Evolutionary conservation across 2,888 invertebrate species (phyloP).

Genomic region (Mimachlamys varia): DNA sequence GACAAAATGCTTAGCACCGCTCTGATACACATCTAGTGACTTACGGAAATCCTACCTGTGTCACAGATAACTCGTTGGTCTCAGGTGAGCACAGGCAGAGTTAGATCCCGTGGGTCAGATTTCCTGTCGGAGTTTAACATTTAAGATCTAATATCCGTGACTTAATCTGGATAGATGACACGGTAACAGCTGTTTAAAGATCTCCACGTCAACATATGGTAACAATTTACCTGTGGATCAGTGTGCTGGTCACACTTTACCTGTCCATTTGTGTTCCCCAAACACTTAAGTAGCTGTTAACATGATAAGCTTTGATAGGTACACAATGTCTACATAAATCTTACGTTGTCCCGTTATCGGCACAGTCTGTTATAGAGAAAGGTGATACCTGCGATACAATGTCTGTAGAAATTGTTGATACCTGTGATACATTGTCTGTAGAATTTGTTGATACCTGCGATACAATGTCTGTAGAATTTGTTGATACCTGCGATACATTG

Average conservation of each 20-base stretch:
- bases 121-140: slow-evolving; percentile 14
- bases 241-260: not conserved
- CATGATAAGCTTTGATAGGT: not conserved
- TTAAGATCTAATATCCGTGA: not conserved
- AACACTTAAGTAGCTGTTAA: not conserved
- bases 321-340: not conserved
- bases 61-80: not conserved
- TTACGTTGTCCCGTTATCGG: not conserved
- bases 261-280: not conserved
- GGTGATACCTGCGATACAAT: not conserved
- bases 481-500: not conserved
- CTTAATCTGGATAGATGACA: not conserved
- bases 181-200: not conserved
- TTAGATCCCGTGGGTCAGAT: slow-evolving; percentile 24
- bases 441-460: not conserved
- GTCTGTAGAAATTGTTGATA: not conserved
- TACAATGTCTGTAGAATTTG: not conserved
- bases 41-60: not conserved
- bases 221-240: not conserved
- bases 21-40: slow-evolving; percentile 13
- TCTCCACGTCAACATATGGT: not conserved
- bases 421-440: not conserved
- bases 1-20: slow-evolving; percentile 31
- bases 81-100: not conserved
- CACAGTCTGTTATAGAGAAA: not conserved